Evolutionary conservation across 2,797 vertebrate genomes (phyloP).

Genomic region (Bovichtus variegatus): DNA sequence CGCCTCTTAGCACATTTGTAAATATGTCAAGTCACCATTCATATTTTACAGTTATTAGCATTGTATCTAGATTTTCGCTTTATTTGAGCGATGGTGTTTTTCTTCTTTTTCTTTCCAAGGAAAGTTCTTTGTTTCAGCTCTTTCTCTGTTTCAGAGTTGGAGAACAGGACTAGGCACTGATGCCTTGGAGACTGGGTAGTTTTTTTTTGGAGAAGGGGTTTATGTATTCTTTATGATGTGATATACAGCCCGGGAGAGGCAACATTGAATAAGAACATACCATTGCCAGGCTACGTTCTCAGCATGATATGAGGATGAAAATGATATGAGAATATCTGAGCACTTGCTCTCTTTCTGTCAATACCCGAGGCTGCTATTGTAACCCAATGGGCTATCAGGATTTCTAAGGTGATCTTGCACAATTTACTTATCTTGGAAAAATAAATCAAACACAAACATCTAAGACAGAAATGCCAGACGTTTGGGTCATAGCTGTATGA

Average conservation of each 20-base stretch:
- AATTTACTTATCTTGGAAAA: slow-evolving; percentile 37
- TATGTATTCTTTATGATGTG: slow-evolving; percentile 87
- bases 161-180: slow-evolving; percentile 76
- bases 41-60: slow-evolving; percentile 83
- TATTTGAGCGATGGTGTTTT: slow-evolving; percentile 69
- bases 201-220: slow-evolving; percentile 69
- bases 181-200: slow-evolving; percentile 80
- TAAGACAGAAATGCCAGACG: slow-evolving; percentile 2
- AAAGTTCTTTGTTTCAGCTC: slow-evolving; percentile 82
- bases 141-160: slow-evolving; percentile 77
- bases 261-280: slow-evolving; percentile 82
- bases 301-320: slow-evolving; percentile 80
- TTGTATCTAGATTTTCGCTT: slow-evolving; percentile 68
- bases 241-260: slow-evolving; percentile 83
- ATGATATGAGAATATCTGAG: slow-evolving; percentile 74
- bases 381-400: slow-evolving; percentile 47
- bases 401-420: slow-evolving; percentile 38
- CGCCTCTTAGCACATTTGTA: slow-evolving; percentile 80
- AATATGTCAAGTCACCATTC: slow-evolving; percentile 84
- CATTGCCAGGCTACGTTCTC: slow-evolving; percentile 80
- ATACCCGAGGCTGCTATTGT: slow-evolving; percentile 70
- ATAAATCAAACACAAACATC: slow-evolving; percentile 3
- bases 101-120: slow-evolving; percentile 75
- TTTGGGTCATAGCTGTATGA: not conserved
- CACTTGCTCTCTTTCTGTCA: slow-evolving; percentile 75